Evolutionary conservation across 2,888 invertebrate species (phyloP), one percentile per base, ranked within the genome.

Genomic region (Tipula vernalis): DNA sequence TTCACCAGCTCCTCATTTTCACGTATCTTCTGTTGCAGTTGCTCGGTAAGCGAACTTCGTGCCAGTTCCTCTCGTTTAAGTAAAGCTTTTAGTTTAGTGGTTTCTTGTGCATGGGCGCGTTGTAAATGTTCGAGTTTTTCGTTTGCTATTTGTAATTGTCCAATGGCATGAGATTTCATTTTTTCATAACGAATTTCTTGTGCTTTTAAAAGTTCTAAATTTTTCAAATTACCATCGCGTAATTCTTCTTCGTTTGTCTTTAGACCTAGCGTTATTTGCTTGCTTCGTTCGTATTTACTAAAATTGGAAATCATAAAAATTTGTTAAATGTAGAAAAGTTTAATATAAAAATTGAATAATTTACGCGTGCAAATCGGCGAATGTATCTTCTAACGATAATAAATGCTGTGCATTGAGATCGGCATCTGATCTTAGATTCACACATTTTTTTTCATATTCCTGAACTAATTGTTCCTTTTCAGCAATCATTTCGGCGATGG

Each of bases 1-100:
- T 96, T 95, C 87, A 98, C 95, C 89, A 98, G 93, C 91, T 98
- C 97, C 89, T 95, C 94, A 91, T 98, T 98, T 91, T 98, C 98
- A 90, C 96, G 96, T 15, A 94, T 94, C 92, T 98, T 98, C 91
- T 98, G 98, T 88, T 96, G 96, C 87, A 98, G 92, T 87, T 96
- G 94, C 89, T 96, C 96, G 89, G 96, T 95, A 88, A 98, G 92
- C n/a, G 97, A 96, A 88, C 95, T 95, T 87, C 95, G 94, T 90
- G 96, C 96, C 87, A 98, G 95, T 91, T 98, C 98, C 89, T 96
- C 94, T 91, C 97, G 97, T 91, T 96, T 97, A 87, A 97, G 93
- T 92, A 97, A 95, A 15, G 98, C 98, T 91, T 96, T 96, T 89
- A 98, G 92, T 91, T 96, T 96, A 41, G 96, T 94, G 87, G 95